These are phyloP conservation scores for Ceratosolen fusciceps DNA, from an alignment of 1,140 invertebrate genomes.

Conservation along the genomic window DNA sequence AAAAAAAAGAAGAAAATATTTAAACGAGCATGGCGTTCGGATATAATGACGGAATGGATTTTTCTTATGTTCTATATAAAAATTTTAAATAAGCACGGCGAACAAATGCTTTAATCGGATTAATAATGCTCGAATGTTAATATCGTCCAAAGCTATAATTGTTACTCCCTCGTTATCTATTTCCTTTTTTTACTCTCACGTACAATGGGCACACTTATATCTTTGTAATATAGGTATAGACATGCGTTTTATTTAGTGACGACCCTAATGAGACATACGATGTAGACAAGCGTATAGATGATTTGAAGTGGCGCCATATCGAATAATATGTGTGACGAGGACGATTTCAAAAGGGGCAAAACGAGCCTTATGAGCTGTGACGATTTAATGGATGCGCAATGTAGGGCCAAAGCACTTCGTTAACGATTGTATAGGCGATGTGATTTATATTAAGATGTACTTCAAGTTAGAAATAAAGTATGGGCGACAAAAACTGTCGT, in stretches of 20 bases:
- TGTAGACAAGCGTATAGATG: not conserved
- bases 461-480: conserved; percentile 23
- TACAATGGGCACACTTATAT: not conserved
- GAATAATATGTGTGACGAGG: not conserved
- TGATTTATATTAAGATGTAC: conserved; percentile 40
- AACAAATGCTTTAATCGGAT: too few species aligned
- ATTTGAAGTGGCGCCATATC: not conserved
- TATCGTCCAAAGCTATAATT: not conserved
- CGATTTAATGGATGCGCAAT: conserved; percentile 2
- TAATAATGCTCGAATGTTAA: not conserved
- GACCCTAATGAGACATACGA: not conserved
- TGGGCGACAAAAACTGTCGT: not conserved
- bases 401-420: not conserved
- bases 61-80: too few species aligned
- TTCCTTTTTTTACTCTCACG: not conserved
- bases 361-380: not conserved
- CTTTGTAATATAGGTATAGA: not conserved
- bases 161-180: not conserved
- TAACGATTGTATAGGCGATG: conserved; percentile 9
- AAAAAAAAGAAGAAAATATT: too few species aligned
- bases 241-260: not conserved
- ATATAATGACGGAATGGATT: too few species aligned
- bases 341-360: not conserved
- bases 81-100: too few species aligned
- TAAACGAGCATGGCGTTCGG: too few species aligned